Evolutionary conservation across 1,140 invertebrate species (phyloP).

Genomic region (Notospermus geniculatus): DNA sequence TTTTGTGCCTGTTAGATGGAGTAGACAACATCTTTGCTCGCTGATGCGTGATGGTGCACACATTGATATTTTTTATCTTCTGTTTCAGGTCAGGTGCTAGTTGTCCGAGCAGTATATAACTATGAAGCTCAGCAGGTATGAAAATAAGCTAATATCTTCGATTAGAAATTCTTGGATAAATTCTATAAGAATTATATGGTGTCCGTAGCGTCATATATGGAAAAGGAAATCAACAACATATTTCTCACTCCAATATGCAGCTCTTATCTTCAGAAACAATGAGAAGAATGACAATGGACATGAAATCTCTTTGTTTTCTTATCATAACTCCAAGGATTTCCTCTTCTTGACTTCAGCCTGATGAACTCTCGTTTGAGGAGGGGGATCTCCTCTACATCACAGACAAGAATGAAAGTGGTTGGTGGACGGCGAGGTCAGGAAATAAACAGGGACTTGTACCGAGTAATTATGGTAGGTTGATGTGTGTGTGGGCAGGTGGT

Average conservation of each 20-base stretch:
- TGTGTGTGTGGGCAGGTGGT: too few species aligned
- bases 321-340: too few species aligned
- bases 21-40: too few species aligned
- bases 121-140: constrained; percentile 65
- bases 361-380: constrained; percentile 67
- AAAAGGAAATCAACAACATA: too few species aligned
- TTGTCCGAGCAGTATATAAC: constrained; percentile 63
- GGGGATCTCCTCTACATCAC: constrained; percentile 68
- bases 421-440: constrained; percentile 67
- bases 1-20: too few species aligned
- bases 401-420: constrained; percentile 59
- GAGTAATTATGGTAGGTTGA: constrained; percentile 65
- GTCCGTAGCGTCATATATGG: too few species aligned
- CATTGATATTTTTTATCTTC: background rate
- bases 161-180: too few species aligned
- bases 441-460: constrained; percentile 65
- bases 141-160: constrained; percentile 15
- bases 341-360: constrained; percentile 38
- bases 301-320: background rate
- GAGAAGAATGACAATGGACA: too few species aligned
- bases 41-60: too few species aligned
- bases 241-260: too few species aligned
- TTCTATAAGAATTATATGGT: too few species aligned
- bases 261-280: too few species aligned
- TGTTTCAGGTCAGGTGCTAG: constrained; percentile 61